phyloP scores from a whole-genome alignment of 2,113 vertebrate genomes.

The Clarias gariepinus region DNA sequence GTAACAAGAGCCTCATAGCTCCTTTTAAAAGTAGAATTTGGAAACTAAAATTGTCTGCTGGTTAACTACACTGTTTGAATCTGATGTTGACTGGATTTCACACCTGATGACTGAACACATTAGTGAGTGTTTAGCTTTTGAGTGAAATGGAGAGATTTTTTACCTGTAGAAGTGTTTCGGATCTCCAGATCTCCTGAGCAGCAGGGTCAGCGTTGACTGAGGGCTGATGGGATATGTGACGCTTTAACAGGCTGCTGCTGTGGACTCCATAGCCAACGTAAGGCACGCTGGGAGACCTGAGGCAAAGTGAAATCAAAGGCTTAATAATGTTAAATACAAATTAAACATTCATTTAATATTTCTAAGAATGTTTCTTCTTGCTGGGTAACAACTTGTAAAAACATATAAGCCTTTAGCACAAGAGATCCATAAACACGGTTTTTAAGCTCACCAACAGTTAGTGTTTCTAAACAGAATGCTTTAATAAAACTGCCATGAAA shows the following conservation, averaged over 20 bases:
- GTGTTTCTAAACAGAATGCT: neutral
- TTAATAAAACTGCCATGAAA: neutral
- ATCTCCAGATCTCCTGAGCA: slow-evolving; percentile 97
- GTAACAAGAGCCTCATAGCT: neutral
- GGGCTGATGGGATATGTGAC: slow-evolving; percentile 91
- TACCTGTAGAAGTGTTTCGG: slow-evolving; percentile 87
- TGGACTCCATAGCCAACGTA: slow-evolving; percentile 87
- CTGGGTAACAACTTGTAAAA: neutral
- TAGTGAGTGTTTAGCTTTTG: neutral
- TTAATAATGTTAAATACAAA: neutral
- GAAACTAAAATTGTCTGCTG: neutral
- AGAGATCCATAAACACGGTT: neutral
- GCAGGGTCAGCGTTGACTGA: slow-evolving; percentile 90
- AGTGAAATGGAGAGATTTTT: neutral
- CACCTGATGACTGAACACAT: neutral
- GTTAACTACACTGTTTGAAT: neutral
- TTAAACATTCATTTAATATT: neutral
- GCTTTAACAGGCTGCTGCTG: slow-evolving; percentile 87
- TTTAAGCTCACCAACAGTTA: neutral
- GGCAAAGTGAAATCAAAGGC: neutral
- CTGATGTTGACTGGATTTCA: neutral
- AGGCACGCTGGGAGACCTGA: slow-evolving; percentile 80
- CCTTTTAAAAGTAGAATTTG: neutral
- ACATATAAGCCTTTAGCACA: neutral
- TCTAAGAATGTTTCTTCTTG: neutral